A percentile compares a stretch with the other conserved stretches of the same genome.
Conservation (phyloP, 2,113 vertebrate species). For the Entomyzon cyanotis region DNA sequence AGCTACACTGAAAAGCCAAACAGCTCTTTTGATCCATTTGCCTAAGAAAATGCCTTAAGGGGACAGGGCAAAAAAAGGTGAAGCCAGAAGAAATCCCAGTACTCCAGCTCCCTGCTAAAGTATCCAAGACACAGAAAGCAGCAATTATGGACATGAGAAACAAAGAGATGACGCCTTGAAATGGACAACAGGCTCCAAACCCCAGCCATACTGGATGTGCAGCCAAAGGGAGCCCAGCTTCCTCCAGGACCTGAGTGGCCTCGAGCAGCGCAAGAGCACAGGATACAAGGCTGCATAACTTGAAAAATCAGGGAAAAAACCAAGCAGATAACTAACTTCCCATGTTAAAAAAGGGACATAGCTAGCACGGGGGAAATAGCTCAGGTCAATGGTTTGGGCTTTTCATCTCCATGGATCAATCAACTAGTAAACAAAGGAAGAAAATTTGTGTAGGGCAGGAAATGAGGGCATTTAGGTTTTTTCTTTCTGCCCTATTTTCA, state of each 20-base stretch:
- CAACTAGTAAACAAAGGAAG: background rate
- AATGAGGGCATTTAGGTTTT: background rate
- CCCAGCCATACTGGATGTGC: background rate
- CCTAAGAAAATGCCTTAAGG: background rate
- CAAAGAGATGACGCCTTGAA: background rate
- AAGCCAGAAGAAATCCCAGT: background rate
- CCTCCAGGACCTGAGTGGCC: background rate
- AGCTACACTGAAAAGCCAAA: background rate
- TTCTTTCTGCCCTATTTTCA: background rate
- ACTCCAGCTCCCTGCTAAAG: background rate
- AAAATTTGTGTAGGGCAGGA: background rate
- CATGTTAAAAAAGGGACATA: background rate
- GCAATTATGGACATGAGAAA: background rate
- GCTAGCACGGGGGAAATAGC: background rate
- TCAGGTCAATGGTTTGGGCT: background rate
- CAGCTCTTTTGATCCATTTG: background rate
- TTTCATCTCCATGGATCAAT: background rate
- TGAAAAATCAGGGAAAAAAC: background rate
- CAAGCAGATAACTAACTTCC: background rate
- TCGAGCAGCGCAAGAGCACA: background rate
- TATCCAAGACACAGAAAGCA: background rate
- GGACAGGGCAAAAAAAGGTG: background rate
- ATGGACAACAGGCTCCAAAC: background rate
- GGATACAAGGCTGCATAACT: background rate
- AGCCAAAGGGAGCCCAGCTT: background rate